Evolutionary conservation across 2,888 invertebrate species (phyloP), one percentile per base, ranked within the genome.

Genomic region (Oeneis ivallda): DNA sequence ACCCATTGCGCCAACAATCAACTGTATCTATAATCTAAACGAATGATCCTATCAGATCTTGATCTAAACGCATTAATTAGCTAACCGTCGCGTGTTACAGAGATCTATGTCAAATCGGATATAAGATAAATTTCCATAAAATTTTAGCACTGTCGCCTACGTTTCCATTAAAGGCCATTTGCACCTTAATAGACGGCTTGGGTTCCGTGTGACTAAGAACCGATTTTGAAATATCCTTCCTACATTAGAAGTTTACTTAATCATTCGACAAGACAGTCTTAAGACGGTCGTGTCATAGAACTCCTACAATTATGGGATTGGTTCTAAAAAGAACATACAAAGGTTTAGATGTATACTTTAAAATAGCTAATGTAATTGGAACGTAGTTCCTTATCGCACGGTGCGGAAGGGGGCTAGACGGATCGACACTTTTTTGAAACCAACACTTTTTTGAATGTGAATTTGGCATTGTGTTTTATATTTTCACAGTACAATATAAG

Each of bases 61-160:
- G 34, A 62, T 62, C 43, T 32, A 54, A 32, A 32, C 32, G 15
- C 54, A 54, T 65, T 68, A 53, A 61, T 62, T 56, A 65, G 57
- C 41, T 10, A 58, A 57, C 45, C 41, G 56, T 62, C 65, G 63
- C 65, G 61, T 61, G 61, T 47, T 61, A 61, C 63, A 67, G 61
- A 71, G 71, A 70, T 70, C 63, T 70, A 68, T 71, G 70, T 66
- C 66, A 64, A 61, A 66, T 64, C 59, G 59, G 70, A 68, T 68
- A 61, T 64, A 64, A 53, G 63, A 70, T 74, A 73, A 72, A 75
- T 72, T 72, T 72, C 74, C 78, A 78, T 83, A 77, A 84, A 83
- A 76, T 79, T 84, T 84, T 81, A 84, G 80, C 79, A 77, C 78
- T 62, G 66, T 72, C 83, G 77, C 83, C 84, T 74, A 83, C 83